Base-by-base conservation (phyloP, 2,888 invertebrate genomes). In the Eustalomyia histrio region DNA sequence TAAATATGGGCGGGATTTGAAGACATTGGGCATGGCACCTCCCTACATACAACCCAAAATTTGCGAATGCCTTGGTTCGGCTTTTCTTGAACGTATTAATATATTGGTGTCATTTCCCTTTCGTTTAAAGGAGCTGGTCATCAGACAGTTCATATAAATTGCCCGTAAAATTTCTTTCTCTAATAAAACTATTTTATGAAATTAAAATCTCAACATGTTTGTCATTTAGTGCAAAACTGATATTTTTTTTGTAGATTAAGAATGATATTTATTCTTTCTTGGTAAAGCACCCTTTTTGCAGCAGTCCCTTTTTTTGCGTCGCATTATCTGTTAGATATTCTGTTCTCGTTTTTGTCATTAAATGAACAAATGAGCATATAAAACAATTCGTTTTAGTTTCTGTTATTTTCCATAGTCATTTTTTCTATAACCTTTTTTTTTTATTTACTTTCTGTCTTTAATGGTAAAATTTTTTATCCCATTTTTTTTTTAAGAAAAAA, bases 331-430 rank as follows among this genome's bases (percentile, higher is more conserved):
- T n/a, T 50, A 53, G 47, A 33, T 67, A 79, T 69, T 74, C 71
- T 50, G 58, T 63, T 86, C 87, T 87, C 87, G 87, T 87, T 88
- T 86, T 87, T 85, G 84, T 85, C 88, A 88, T 89, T 88, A 89
- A 88, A 87, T 85, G 87, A 86, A 88, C 89, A 88, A 88, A 88
- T 88, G 89, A 88, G 87, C 86, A 89, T 87, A 89, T 88, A 88
- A 88, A 88, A 89, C 88, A 88, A 88, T 89, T 89, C 88, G 86
- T 86, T 87, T 85, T 86, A 87, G 89, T 85, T 88, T 85, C 71
- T 61, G 29, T 55, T 57, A 53, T 60, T 9, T 16, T 35, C 16
- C 24, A 21, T 14, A 33, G 60, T 43, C 21, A n/a, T 47, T 43
- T 60, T 43, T 43, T 52, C n/a, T 52, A 61, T 47, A 17, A 67